Conservation (phyloP, 2,113 vertebrate genomes). For the Phylloscopus trochiloides region DNA sequence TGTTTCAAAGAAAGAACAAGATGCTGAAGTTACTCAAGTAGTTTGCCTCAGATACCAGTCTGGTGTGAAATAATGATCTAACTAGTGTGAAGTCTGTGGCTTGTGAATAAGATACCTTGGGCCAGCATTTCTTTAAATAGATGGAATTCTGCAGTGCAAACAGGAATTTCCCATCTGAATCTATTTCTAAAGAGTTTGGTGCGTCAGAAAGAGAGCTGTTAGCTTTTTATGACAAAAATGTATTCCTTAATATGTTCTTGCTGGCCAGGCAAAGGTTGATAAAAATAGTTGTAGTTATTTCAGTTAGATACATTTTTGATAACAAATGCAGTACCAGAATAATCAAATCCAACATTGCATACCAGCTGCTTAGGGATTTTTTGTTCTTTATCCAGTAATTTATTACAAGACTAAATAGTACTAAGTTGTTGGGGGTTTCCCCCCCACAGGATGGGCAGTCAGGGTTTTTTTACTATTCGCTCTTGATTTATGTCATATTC, state of each 20-base stretch:
- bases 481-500: neutral
- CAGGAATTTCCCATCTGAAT: neutral
- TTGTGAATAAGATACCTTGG: neutral
- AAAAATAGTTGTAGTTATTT: neutral
- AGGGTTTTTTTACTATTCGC: neutral
- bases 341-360: neutral
- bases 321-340: neutral
- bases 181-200: neutral
- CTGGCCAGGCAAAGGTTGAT: neutral
- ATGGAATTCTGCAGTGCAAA: neutral
- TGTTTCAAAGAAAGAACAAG: neutral
- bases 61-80: neutral
- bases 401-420: neutral
- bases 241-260: neutral
- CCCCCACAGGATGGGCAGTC: neutral
- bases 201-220: neutral
- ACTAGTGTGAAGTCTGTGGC: neutral
- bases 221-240: neutral
- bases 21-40: neutral
- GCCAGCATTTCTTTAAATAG: neutral
- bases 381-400: slow-evolving; percentile 20
- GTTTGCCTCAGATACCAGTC: neutral
- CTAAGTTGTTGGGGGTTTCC: neutral
- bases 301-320: neutral
- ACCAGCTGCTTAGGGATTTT: neutral